Conservation (phyloP, 2,113 vertebrate species). For the Dinomys branickii region DNA sequence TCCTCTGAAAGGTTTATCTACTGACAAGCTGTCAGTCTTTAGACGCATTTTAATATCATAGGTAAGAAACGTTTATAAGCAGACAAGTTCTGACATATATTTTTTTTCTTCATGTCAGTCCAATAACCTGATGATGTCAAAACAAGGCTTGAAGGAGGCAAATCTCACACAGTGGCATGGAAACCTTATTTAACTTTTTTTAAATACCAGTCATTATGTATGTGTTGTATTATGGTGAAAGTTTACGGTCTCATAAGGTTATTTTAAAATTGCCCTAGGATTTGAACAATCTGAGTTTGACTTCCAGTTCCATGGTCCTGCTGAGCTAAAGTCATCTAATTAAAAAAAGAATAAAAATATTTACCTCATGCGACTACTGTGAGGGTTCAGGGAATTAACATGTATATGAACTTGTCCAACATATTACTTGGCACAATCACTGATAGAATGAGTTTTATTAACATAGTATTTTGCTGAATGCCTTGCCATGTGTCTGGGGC, state of each 20-base stretch:
- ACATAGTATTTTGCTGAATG: neutral
- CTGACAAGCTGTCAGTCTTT: conserved; percentile 7
- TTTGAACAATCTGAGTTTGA: conserved; percentile 42
- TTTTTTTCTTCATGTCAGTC: neutral
- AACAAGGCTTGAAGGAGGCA: neutral
- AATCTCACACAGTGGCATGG: neutral
- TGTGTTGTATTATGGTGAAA: conserved; percentile 24
- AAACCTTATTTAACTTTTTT: neutral
- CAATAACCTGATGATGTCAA: neutral
- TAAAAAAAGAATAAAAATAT: neutral
- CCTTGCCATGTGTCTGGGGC: neutral
- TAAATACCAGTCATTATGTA: neutral
- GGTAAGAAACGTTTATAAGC: conserved; percentile 45
- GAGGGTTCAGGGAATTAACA: neutral
- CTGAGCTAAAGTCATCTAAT: neutral
- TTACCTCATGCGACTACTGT: neutral
- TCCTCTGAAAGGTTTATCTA: neutral
- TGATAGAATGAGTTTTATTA: conserved; percentile 46
- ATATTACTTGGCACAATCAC: neutral
- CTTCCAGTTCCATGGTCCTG: conserved; percentile 6
- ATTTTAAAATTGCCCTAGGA: conserved; percentile 38
- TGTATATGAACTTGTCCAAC: neutral
- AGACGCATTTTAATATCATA: conserved; percentile 46
- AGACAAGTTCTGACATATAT: neutral
- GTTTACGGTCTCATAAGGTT: neutral